Evolutionary conservation across 2,888 invertebrate species (phyloP).

Genomic region (Ormyrus pomaceus): DNA sequence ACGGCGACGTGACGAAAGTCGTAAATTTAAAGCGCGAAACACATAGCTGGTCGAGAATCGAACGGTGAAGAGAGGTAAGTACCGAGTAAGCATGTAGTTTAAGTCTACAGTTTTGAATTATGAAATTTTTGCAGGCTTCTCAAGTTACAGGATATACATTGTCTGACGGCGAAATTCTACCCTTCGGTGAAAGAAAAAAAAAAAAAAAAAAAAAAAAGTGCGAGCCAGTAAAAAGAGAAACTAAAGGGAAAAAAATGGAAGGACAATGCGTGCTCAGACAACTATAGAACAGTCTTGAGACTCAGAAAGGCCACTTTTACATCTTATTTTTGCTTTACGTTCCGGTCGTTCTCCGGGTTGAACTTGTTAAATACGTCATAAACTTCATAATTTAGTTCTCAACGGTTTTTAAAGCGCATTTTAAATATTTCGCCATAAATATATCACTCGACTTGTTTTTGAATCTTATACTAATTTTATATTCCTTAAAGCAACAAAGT

Average conservation of each 20-base stretch:
- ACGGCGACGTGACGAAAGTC: neutral
- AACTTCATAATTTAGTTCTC: neutral
- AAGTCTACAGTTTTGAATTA: constrained; percentile 30
- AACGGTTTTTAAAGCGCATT: neutral
- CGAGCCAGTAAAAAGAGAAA: no score
- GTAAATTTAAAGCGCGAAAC: neutral
- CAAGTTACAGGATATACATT: constrained; percentile 11
- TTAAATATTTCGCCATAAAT: neutral
- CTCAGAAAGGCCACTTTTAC: constrained; percentile 39
- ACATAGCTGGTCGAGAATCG: neutral
- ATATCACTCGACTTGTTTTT: neutral
- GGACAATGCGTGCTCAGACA: constrained; percentile 57
- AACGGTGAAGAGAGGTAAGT: neutral
- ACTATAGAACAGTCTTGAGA: constrained; percentile 42
- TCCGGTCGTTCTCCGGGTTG: constrained; percentile 5
- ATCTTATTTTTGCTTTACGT: constrained; percentile 52
- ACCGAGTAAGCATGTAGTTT: neutral
- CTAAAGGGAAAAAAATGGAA: constrained; percentile 44
- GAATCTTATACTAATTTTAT: neutral
- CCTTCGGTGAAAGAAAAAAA: constrained; percentile 21
- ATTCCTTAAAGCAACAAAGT: constrained; percentile 23
- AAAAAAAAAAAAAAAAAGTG: constrained; percentile 8
- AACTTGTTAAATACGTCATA: neutral
- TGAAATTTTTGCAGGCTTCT: constrained; percentile 30
- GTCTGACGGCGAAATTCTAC: constrained; percentile 36